These are phyloP conservation scores for Habropoda laboriosa DNA, from an alignment of 1,140 invertebrate genomes.

Conservation along the genomic window DNA sequence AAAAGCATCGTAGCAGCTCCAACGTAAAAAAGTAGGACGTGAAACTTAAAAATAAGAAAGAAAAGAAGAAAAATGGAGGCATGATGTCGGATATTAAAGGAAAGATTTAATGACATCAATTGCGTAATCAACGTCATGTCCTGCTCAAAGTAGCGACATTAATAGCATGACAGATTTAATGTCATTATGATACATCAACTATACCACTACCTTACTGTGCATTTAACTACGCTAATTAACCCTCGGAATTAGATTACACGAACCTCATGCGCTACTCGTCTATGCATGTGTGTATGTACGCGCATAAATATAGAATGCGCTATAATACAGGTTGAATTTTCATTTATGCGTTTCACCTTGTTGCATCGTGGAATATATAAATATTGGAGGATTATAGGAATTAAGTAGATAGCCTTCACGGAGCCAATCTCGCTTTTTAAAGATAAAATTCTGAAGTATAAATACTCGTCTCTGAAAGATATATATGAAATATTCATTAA, in stretches of 20 bases:
- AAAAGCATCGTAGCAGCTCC: no score
- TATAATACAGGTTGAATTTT: not conserved
- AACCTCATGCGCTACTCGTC: not conserved
- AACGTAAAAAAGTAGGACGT: no score
- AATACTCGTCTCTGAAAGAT: no score
- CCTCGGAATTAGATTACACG: slow-evolving; percentile 30
- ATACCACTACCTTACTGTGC: not conserved
- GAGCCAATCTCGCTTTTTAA: not conserved
- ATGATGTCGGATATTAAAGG: not conserved
- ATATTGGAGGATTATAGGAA: not conserved
- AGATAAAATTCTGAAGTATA: no score
- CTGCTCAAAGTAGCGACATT: not conserved
- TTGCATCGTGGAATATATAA: not conserved
- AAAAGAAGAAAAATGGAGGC: not conserved
- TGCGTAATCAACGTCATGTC: not conserved
- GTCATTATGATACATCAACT: slow-evolving; percentile 31
- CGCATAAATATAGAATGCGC: not conserved
- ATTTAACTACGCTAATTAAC: slow-evolving; percentile 37
- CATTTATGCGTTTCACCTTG: not conserved
- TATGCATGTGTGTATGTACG: not conserved
- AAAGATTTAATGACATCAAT: not conserved
- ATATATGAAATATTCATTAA: no score
- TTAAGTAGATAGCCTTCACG: not conserved
- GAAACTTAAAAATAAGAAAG: no score
- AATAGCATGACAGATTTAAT: slow-evolving; percentile 12